These are phyloP conservation scores for Cerceris ruficornis DNA, from an alignment of 2,888 invertebrate species.

Conservation along the genomic window DNA sequence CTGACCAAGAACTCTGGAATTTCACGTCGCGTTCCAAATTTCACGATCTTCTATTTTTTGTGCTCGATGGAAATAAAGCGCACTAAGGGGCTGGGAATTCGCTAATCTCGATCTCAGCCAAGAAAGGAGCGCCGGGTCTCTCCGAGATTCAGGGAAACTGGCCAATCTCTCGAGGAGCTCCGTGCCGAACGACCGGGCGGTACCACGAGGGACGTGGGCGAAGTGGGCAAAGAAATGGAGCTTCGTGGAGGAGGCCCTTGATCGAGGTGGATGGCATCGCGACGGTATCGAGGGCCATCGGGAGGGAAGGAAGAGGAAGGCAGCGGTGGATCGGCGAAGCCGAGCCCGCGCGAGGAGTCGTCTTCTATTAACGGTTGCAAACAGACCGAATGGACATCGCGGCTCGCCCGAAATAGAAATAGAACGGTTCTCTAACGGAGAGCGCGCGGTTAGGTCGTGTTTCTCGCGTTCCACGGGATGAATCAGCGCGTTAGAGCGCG, in stretches of 20 bases:
- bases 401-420: constrained; percentile 76
- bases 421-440: constrained; percentile 67
- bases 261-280: too few species aligned
- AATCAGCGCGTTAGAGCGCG: constrained; percentile 54
- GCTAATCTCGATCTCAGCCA: neutral
- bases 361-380: constrained; percentile 77
- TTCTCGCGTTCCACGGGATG: constrained; percentile 71
- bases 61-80: constrained; percentile 41
- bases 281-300: neutral
- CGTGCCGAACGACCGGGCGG: too few species aligned
- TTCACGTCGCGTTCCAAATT: constrained; percentile 33
- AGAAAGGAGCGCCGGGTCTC: too few species aligned
- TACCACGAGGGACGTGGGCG: too few species aligned
- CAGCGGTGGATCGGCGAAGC: constrained; percentile 11
- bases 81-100: constrained; percentile 15
- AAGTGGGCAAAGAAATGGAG: too few species aligned
- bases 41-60: constrained; percentile 46
- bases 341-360: constrained; percentile 45
- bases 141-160: neutral
- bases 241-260: too few species aligned
- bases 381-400: constrained; percentile 75
- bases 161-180: neutral
- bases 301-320: neutral
- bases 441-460: constrained; percentile 68
- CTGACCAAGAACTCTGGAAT: constrained; percentile 36